Evolutionary conservation across 2,888 invertebrate genomes (phyloP).

Genomic region (Zhengitettix transpicula): DNA sequence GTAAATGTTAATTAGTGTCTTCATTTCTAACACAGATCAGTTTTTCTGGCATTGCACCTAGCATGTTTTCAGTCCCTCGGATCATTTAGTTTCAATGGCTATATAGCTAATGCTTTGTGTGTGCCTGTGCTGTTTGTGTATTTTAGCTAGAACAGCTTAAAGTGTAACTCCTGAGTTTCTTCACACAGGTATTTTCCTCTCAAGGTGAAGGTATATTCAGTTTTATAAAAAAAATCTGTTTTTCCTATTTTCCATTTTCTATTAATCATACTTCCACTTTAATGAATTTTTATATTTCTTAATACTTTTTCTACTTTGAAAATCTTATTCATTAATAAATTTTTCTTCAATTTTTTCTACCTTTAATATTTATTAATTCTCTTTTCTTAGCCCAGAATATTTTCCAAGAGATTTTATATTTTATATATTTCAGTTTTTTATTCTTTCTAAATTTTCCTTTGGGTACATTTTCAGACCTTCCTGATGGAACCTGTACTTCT

Average conservation of each 20-base stretch:
- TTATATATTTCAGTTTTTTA: too few species aligned
- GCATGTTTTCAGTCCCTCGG: neutral
- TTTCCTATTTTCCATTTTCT: conserved; percentile 3
- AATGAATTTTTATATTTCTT: conserved; percentile 14
- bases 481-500: too few species aligned
- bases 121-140: conserved; percentile 6
- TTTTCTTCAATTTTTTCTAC: neutral
- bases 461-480: too few species aligned
- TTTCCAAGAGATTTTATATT: too few species aligned
- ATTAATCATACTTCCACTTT: conserved; percentile 15
- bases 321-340: neutral
- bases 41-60: neutral
- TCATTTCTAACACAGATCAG: too few species aligned
- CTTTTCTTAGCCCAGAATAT: too few species aligned
- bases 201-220: conserved; percentile 2
- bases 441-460: too few species aligned
- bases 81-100: neutral
- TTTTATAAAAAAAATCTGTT: conserved; percentile 4
- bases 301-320: conserved; percentile 4
- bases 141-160: neutral
- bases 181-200: conserved; percentile 1
- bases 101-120: conserved; percentile 6
- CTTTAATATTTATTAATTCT: too few species aligned
- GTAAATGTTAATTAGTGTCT: too few species aligned
- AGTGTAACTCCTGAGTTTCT: too few species aligned